Evolutionary conservation across 1,140 invertebrate genomes (phyloP).

Genomic region (Pemphigus obesinymphae): DNA sequence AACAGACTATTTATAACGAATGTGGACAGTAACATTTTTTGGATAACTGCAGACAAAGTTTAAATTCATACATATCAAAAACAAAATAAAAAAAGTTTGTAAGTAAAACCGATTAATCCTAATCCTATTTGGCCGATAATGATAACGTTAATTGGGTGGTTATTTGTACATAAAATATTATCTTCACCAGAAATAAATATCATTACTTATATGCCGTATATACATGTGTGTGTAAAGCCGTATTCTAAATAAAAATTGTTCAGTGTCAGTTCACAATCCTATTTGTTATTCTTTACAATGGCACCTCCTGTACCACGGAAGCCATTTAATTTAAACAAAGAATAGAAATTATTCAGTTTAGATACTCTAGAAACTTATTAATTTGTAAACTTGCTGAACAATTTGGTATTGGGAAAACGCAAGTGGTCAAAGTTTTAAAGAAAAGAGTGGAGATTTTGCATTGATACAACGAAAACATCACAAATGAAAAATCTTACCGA

Average conservation of each 20-base stretch:
- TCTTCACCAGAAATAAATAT: no score
- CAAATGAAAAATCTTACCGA: background rate
- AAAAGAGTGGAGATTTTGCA: background rate
- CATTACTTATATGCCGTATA: no score
- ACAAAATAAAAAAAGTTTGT: no score
- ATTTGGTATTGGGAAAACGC: background rate
- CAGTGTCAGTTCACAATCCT: background rate
- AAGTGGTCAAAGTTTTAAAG: background rate
- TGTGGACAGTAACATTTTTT: background rate
- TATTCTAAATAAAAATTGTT: background rate
- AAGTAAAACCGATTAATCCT: background rate
- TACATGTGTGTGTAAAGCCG: no score
- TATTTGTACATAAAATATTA: no score
- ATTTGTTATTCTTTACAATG: background rate
- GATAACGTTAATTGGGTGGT: background rate
- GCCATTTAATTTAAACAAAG: background rate
- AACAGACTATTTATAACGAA: background rate
- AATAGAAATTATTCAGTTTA: background rate
- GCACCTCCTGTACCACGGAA: background rate
- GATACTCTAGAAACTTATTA: background rate
- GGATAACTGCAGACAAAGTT: no score
- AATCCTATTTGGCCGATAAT: background rate
- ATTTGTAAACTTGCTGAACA: background rate
- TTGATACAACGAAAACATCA: background rate
- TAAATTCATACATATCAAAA: no score